Percentiles rank a stretch among this genome's conserved stretches.
These are phyloP conservation scores for Xestia sexstrigata DNA, from an alignment of 2,888 invertebrate genomes.

Conservation along the genomic window DNA sequence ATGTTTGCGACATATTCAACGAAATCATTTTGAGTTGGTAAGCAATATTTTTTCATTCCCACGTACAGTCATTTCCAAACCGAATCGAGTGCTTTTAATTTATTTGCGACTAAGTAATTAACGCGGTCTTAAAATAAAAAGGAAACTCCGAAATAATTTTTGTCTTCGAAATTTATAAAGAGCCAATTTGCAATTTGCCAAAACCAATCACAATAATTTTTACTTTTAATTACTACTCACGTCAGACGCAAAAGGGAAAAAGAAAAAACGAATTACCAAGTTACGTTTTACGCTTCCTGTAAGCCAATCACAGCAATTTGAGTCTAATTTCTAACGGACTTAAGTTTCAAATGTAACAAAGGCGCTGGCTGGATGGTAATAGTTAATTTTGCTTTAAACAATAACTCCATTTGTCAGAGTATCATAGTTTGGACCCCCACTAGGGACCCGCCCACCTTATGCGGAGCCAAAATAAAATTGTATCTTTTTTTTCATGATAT, in stretches of 20 bases:
- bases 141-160: constrained; percentile 57
- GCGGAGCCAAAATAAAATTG: constrained; percentile 67
- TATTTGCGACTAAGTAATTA: constrained; percentile 60
- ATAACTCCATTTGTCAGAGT: constrained; percentile 86
- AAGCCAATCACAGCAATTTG: constrained; percentile 15
- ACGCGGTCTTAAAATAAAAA: constrained; percentile 50
- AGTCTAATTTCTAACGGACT: neutral
- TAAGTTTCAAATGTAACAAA: constrained; percentile 23
- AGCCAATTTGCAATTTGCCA: constrained; percentile 89
- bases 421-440: constrained; percentile 76
- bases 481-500: constrained; percentile 70
- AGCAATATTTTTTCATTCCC: constrained; percentile 40
- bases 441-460: constrained; percentile 74
- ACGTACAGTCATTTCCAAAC: constrained; percentile 46
- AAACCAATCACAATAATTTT: constrained; percentile 89
- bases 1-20: neutral
- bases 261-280: constrained; percentile 46
- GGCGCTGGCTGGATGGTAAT: neutral
- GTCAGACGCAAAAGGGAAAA: constrained; percentile 72
- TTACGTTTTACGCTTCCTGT: constrained; percentile 16
- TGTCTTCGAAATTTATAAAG: constrained; percentile 69
- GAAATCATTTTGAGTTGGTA: neutral
- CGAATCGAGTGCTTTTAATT: constrained; percentile 56
- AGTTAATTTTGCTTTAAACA: constrained; percentile 62
- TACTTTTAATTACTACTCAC: constrained; percentile 85